A percentile compares a stretch with the other conserved stretches of the same genome.
phyloP scores from a whole-genome alignment of 2,888 invertebrate species.

The Drosophila prostipennis region DNA sequence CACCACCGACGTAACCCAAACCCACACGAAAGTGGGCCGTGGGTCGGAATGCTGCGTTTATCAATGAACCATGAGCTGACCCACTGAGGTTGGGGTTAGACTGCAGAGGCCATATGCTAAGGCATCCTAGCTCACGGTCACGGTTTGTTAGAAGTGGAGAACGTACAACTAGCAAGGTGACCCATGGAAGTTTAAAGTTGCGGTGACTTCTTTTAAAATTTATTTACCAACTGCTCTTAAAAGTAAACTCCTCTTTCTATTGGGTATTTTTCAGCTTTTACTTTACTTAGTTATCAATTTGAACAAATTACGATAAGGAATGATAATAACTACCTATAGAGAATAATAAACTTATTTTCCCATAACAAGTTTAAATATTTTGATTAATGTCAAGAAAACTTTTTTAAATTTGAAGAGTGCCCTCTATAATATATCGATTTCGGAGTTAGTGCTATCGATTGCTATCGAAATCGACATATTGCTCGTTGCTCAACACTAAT shows the following conservation, averaged over 20 bases:
- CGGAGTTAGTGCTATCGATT: not conserved
- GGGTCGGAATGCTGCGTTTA: slow-evolving; percentile 57
- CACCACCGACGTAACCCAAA: slow-evolving; percentile 33
- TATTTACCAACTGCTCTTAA: no score
- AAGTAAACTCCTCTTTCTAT: no score
- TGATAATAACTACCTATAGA: no score
- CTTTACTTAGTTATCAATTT: no score
- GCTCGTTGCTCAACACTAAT: not conserved
- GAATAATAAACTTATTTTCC: no score
- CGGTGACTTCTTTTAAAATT: not conserved
- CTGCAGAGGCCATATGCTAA: not conserved
- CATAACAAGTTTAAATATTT: no score
- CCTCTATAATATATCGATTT: not conserved
- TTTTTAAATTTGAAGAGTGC: not conserved
- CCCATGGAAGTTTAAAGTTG: not conserved
- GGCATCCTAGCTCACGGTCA: slow-evolving; percentile 25
- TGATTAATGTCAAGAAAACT: no score
- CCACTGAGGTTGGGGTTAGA: slow-evolving; percentile 29
- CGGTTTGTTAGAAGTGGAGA: slow-evolving; percentile 10
- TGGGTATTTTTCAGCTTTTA: no score
- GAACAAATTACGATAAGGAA: no score
- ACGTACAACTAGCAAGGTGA: not conserved
- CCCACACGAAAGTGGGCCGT: slow-evolving; percentile 59
- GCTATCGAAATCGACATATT: not conserved
- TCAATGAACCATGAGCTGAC: slow-evolving; percentile 57